Evolutionary conservation across 2,113 vertebrate genomes (phyloP), one percentile per base, ranked within the genome.

Genomic region (Hippocampus zosterae): DNA sequence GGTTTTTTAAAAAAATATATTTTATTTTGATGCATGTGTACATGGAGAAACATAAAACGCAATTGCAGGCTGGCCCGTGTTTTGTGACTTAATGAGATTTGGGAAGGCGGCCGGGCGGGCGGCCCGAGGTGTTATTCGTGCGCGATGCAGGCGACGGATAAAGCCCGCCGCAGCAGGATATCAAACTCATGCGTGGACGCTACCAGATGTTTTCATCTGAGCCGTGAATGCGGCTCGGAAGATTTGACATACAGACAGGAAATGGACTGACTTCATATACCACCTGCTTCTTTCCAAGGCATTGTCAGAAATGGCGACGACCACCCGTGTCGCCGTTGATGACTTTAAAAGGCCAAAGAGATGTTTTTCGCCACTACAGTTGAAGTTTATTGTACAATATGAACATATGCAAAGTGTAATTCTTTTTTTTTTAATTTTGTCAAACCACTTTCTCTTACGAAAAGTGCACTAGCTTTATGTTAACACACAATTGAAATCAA

Each of bases 41-140:
- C 10, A 37, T 40, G 19, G n/a, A 37, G 21, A 21, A 75, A 86
- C 84, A 82, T 86, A 80, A 89, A 85, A 89, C 86, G 86, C 87
- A 82, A 89, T 86, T 64, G 85, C 81, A 68, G 77, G 70, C 69
- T 88, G 79, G 77, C 63, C 77, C 77, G 53, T 84, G 21, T 29
- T 60, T 81, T 77, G 78, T 70, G 71, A 71, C 78, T 82, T 90
- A 90, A 92, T 90, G 85, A 87, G 83, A 90, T 92, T 81, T 87
- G 81, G 72, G 82, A 71, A 83, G 84, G 68, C 60, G 29, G 18
- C 15, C 15, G 15, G 46, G 46, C 46, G 41, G 41, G 41, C 42
- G 50, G 82, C 80, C 80, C 77, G 76, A 76, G 82, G 80, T 81
- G 75, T 85, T 84, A 89, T 89, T 89, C 84, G 81, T 81, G 83